A percentile compares a stretch with the other conserved stretches of the same genome.
Conservation (phyloP, 2,797 vertebrate genomes). For the Tenualosa thibaudeaui region DNA sequence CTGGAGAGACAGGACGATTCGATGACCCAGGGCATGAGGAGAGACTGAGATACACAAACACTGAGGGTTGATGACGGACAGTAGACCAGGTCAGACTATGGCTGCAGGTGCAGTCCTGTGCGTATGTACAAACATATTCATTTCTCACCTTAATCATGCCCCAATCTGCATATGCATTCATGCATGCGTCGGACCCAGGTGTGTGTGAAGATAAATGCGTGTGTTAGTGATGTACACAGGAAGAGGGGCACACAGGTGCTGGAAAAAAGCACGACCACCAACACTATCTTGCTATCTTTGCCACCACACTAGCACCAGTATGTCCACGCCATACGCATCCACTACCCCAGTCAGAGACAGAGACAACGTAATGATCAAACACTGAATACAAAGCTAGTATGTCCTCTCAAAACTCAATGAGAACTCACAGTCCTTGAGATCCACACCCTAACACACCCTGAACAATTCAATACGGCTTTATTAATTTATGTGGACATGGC, state of each 20-base stretch:
- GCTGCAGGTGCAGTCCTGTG: neutral
- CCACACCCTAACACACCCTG: neutral
- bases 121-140: neutral
- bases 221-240: neutral
- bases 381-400: neutral
- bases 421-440: neutral
- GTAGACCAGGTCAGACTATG: neutral
- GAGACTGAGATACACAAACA: too few species aligned
- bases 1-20: neutral
- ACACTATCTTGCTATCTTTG: neutral
- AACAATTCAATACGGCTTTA: neutral
- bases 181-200: neutral
- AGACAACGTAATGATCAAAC: neutral
- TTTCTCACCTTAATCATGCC: neutral
- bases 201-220: neutral
- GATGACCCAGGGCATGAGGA: neutral
- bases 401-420: neutral
- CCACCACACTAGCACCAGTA: neutral
- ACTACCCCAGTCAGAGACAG: neutral
- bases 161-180: conserved; percentile 14
- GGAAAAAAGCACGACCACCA: neutral
- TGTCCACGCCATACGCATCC: neutral
- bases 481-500: neutral
- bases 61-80: neutral
- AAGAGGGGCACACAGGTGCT: neutral